Evolutionary conservation across 1,140 invertebrate species (phyloP), one percentile per base, ranked within the genome.

Genomic region (Trypoxylus dichotomus): DNA sequence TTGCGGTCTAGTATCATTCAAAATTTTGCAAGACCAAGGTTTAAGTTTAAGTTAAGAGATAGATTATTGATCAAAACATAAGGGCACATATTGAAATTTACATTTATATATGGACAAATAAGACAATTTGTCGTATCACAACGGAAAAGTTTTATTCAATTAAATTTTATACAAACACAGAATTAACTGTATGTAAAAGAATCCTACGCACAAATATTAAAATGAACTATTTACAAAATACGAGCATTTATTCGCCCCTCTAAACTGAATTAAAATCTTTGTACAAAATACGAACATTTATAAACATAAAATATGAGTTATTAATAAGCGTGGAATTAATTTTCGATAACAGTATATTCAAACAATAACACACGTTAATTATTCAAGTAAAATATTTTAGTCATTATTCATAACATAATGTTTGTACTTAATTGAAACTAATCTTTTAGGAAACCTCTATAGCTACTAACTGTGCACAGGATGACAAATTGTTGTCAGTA

Each of bases 141-240:
- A 54, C 47, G 19, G 47, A 54, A 68, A 13, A 29, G 21, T 68
- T 68, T 63, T 68, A 68, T 27, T 68, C 19, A n/a, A 54, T 54
- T 54, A 3, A 68, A 68, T 68, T 68, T 68, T 68, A 27, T 68
- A 68, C 60, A 68, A 21, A 29, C 25, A 68, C 60, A 68, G 60
- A 68, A 27, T 68, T 29, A 25, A 27, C 27, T 68, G 60, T 68
- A 68, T n/a, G 21, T 68, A 68, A 68, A 68, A 68, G 21, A 68
- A 68, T 21, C 10, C 24, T 25, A 68, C 27, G 25, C 60, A 15
- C 60, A 68, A 21, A 68, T 27, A 24, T 68, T 68, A 24, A 29
- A 68, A 68, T 74, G 41, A 74, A 41, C n/a, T 74, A 74, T 74
- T 74, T 74, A 74, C 72, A 74, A 74, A 74, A 32, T 74, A 29